These are phyloP conservation scores for Drosophila dunni DNA, from an alignment of 1,140 invertebrate species.

Conservation along the genomic window DNA sequence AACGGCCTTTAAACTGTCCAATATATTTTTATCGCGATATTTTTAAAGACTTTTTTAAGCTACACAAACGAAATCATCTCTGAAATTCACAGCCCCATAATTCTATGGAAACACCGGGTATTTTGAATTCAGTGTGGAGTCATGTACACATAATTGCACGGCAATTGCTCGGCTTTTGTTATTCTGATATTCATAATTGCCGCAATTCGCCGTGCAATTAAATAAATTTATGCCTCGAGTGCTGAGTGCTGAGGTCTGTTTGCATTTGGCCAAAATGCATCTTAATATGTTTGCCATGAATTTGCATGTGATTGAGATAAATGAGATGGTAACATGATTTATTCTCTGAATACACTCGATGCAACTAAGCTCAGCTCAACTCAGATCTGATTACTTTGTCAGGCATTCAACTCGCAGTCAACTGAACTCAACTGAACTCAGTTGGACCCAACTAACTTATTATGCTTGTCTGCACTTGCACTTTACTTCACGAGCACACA, in stretches of 20 bases:
- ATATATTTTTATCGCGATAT: no score
- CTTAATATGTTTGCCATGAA: conserved; percentile 11
- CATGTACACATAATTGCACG: not conserved
- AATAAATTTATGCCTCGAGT: conserved; percentile 12
- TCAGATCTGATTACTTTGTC: conserved; percentile 11
- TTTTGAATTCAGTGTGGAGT: not conserved
- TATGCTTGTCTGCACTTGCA: conserved; percentile 28
- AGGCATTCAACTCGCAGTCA: conserved; percentile 6
- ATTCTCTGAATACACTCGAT: not conserved
- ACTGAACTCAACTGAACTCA: conserved; percentile 1
- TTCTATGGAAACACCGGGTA: not conserved
- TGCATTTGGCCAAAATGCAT: not conserved
- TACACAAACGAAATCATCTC: no score
- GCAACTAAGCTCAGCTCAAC: not conserved
- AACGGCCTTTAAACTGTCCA: no score
- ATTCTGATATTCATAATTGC: conserved; percentile 1
- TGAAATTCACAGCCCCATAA: no score
- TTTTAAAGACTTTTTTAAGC: no score
- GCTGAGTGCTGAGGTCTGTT: not conserved
- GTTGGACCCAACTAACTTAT: conserved; percentile 26
- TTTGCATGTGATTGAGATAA: conserved; percentile 4
- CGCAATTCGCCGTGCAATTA: conserved; percentile 12
- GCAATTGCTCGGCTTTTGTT: not conserved
- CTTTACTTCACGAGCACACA: not conserved
- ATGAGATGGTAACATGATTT: conserved; percentile 20